Base-by-base conservation (phyloP, 2,797 vertebrate species). In the Scomberomorus guttatus region DNA sequence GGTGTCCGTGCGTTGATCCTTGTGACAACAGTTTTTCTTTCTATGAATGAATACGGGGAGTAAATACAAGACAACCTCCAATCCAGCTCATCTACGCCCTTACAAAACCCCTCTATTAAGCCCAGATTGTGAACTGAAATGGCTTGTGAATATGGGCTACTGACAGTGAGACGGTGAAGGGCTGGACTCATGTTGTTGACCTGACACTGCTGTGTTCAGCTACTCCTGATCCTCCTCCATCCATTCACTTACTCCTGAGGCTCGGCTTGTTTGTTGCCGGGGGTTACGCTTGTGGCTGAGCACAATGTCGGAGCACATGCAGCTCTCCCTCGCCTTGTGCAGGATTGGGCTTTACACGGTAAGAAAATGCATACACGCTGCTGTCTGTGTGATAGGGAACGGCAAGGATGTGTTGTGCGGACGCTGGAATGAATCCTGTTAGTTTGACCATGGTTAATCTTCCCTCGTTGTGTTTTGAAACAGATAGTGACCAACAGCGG, bases 261-360 rank as follows among this genome's bases (percentile, higher is more conserved):
- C 90, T 94, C 79, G 83, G 91, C 88, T 93, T 92, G 94, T 91
- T 93, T 94, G 94, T 95, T 95, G 94, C 94, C 69, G 92, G 77
- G 92, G 92, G 95, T 94, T 92, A 95, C 94, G 82, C 92, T 93
- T 92, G 93, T 95, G 94, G 93, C 91, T 72, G 92, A 91, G 91
- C 90, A 92, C 94, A 86, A 97, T 98, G 96, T 98, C 97, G 95
- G 97, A 98, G 89, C 96, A 96, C 95, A 95, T 97, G 95, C 96
- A 96, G 96, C 94, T 98, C 92, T 96, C 96, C 90, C 93, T 95
- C 88, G 97, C 97, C 77, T 91, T 98, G 94, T 98, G 97, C 95
- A 96, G 97, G 95, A 97, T 97, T 94, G 97, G 96, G 92, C 93
- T 97, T 94, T 97, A 97, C 91, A 97, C 92, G 96, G 97, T 97